Conservation (phyloP, 2,888 invertebrate species). For the Crossocerus cetratus region DNA sequence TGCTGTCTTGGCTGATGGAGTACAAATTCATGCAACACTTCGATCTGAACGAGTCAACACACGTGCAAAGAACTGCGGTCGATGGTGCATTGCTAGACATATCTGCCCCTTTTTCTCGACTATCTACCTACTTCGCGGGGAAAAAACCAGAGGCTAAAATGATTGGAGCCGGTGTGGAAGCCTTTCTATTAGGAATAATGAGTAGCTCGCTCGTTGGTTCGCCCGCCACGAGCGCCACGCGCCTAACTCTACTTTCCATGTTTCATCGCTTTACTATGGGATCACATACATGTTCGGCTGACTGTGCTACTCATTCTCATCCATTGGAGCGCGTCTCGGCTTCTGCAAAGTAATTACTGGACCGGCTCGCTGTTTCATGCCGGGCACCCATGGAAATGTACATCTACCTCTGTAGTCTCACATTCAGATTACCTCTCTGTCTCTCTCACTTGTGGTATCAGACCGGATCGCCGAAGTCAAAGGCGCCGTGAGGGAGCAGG, state of each 20-base stretch:
- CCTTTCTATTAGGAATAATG: background rate
- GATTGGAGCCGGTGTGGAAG: background rate
- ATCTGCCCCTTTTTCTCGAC: background rate
- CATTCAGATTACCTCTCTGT: no score
- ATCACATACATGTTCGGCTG: background rate
- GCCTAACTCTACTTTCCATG: background rate
- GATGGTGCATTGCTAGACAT: background rate
- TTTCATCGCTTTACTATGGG: background rate
- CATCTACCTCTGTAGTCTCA: background rate
- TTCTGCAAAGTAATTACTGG: slow-evolving; percentile 8
- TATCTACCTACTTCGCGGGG: background rate
- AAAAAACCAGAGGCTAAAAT: background rate
- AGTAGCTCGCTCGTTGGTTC: background rate
- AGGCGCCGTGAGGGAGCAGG: slow-evolving; percentile 17
- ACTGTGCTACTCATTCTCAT: background rate
- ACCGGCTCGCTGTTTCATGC: background rate
- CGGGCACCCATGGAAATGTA: slow-evolving; percentile 9
- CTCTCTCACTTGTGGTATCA: background rate
- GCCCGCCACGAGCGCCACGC: background rate
- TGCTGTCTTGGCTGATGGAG: background rate
- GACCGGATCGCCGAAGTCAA: slow-evolving; percentile 1
- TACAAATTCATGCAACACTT: slow-evolving; percentile 39
- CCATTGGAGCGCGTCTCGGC: slow-evolving; percentile 1
- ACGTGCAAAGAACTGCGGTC: background rate
- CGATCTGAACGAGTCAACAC: background rate